A percentile compares a stretch with the other conserved stretches of the same genome.
Evolutionary conservation across 1,140 invertebrate species (phyloP).

Genomic region (Ceratosolen fusciceps): DNA sequence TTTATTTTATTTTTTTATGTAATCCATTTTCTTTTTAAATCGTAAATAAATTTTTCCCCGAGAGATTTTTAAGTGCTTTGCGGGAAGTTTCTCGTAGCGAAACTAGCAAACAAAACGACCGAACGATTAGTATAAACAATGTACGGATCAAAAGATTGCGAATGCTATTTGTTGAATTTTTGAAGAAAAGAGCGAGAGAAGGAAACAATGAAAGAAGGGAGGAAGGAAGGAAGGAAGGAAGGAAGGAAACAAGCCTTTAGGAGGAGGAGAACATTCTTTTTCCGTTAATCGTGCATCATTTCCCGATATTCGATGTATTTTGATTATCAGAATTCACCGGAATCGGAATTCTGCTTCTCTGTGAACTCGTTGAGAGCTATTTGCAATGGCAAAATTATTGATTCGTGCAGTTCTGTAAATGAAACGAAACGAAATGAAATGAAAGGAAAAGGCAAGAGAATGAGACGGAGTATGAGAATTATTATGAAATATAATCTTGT

Average conservation of each 20-base stretch:
- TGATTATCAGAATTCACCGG: constrained; percentile 38
- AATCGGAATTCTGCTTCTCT: constrained; percentile 7
- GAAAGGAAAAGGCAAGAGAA: constrained; percentile 48
- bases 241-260: constrained; percentile 32
- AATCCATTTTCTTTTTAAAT: not conserved
- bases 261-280: constrained; percentile 16
- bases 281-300: constrained; percentile 31
- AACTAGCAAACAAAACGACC: constrained; percentile 32
- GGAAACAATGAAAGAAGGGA: too few relatives aligned
- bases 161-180: constrained; percentile 42
- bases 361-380: constrained; percentile 32
- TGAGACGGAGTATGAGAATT: constrained; percentile 41
- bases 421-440: too few relatives aligned
- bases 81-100: constrained; percentile 37
- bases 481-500: constrained; percentile 65
- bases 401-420: constrained; percentile 51
- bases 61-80: constrained; percentile 15
- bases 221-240: too few relatives aligned
- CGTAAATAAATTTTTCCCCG: constrained; percentile 7
- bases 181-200: too few relatives aligned
- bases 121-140: constrained; percentile 34
- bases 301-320: constrained; percentile 37
- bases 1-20: too few relatives aligned
- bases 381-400: constrained; percentile 33
- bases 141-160: constrained; percentile 36